phyloP scores from a whole-genome alignment of 2,113 vertebrate genomes.

The Epinephelus lanceolatus region DNA sequence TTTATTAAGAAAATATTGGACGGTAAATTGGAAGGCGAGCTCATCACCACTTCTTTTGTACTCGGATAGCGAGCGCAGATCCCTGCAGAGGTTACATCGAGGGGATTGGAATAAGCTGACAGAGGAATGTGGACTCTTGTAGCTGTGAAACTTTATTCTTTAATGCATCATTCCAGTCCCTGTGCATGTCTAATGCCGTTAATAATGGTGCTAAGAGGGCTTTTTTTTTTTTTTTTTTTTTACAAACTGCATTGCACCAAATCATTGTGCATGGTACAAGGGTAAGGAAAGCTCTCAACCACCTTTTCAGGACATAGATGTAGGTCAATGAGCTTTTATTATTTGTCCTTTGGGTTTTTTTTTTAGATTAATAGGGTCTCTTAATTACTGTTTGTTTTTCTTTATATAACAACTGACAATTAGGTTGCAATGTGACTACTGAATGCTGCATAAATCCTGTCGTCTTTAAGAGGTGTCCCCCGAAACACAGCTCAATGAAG shows the following conservation, averaged over 20 bases:
- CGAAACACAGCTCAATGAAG: background rate
- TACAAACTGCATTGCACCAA: background rate
- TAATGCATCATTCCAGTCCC: slow-evolving; percentile 1
- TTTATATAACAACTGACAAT: background rate
- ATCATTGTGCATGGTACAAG: background rate
- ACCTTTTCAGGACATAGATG: slow-evolving; percentile 5
- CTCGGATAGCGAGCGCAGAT: slow-evolving; percentile 22
- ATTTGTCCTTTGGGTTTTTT: background rate
- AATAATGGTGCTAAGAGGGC: background rate
- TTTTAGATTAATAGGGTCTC: background rate
- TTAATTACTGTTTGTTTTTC: slow-evolving; percentile 8
- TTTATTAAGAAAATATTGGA: slow-evolving; percentile 19
- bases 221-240: background rate
- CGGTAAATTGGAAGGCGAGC: slow-evolving; percentile 24
- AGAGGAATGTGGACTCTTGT: background rate
- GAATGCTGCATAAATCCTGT: background rate
- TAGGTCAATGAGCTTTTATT: slow-evolving; percentile 1
- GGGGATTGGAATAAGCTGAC: slow-evolving; percentile 32
- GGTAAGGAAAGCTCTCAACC: background rate
- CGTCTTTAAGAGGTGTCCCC: background rate
- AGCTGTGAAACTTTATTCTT: slow-evolving; percentile 24
- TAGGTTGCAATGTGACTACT: background rate
- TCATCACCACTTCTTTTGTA: slow-evolving; percentile 32
- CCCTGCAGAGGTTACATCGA: slow-evolving; percentile 25
- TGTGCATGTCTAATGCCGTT: slow-evolving; percentile 14